These are phyloP conservation scores for Acronicta leporina DNA, from an alignment of 2,888 invertebrate species.

Conservation along the genomic window DNA sequence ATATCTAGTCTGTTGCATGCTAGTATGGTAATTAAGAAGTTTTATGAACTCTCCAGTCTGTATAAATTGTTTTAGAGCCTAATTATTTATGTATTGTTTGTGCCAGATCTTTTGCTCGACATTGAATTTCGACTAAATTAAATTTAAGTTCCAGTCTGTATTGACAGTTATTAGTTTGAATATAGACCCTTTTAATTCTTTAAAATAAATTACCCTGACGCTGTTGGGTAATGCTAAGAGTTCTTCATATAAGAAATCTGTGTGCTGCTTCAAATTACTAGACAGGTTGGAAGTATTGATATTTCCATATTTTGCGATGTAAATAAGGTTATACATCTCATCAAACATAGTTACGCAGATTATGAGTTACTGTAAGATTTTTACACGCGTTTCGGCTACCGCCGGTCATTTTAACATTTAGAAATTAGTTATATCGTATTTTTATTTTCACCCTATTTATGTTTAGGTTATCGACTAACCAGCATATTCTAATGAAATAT, in stretches of 20 bases:
- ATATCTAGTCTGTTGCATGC: constrained; percentile 49
- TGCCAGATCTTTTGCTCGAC: constrained; percentile 55
- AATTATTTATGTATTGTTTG: constrained; percentile 51
- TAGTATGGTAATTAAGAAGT: constrained; percentile 46
- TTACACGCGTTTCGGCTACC: constrained; percentile 42
- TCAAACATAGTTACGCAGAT: constrained; percentile 43
- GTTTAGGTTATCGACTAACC: constrained; percentile 76
- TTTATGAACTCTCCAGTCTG: constrained; percentile 49
- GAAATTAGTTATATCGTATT: constrained; percentile 65
- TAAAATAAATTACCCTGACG: constrained; percentile 41
- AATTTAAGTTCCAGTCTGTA: constrained; percentile 55
- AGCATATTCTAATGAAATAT: constrained; percentile 71
- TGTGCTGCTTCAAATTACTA: constrained; percentile 62
- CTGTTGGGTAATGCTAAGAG: constrained; percentile 51
- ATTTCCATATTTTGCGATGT: constrained; percentile 72
- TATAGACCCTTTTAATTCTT: constrained; percentile 64
- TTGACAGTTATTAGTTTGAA: constrained; percentile 61
- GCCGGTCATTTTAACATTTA: constrained; percentile 71
- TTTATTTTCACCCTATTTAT: constrained; percentile 78
- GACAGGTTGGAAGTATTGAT: constrained; percentile 56
- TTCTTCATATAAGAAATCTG: constrained; percentile 63
- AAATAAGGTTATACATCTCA: constrained; percentile 66
- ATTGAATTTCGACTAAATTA: constrained; percentile 54
- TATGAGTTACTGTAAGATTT: constrained; percentile 49
- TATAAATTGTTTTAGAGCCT: constrained; percentile 55